phyloP scores from a whole-genome alignment of 2,113 vertebrate species.

The Bubalus kerabau region DNA sequence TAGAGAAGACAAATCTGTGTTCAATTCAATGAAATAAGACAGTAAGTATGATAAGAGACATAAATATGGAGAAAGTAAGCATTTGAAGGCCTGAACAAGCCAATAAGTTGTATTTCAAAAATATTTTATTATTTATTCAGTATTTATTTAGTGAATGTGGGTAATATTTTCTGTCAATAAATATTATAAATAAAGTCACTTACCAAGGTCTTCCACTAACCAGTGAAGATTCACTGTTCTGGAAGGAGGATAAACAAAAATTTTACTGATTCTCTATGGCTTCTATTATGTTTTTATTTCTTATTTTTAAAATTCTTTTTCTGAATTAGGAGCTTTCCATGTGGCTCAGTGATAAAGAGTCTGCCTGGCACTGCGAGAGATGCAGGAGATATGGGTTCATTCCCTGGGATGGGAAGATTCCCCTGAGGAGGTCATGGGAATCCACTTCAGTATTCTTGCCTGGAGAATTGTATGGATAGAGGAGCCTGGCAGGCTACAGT shows the following conservation, averaged over 20 bases:
- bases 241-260: not conserved
- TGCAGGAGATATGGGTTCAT: rapidly evolving
- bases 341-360: not conserved
- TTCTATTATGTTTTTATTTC: not conserved
- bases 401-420: not conserved
- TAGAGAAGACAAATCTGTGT: not conserved
- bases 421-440: not conserved
- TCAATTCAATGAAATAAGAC: not conserved
- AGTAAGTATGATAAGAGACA: not conserved
- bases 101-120: not conserved
- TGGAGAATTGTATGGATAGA: not conserved
- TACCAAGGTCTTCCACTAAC: not conserved
- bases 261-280: not conserved
- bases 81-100: not conserved
- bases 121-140: not conserved
- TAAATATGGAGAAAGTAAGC: not conserved
- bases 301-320: not conserved
- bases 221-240: not conserved
- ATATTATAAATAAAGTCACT: not conserved
- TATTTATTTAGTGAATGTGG: not conserved
- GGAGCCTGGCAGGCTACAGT: not conserved
- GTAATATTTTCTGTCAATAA: not conserved
- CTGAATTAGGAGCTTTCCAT: not conserved
- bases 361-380: not conserved
- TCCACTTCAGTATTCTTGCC: not conserved